These are phyloP conservation scores for Euura lappo DNA, from an alignment of 1,140 invertebrate genomes.

Conservation along the genomic window DNA sequence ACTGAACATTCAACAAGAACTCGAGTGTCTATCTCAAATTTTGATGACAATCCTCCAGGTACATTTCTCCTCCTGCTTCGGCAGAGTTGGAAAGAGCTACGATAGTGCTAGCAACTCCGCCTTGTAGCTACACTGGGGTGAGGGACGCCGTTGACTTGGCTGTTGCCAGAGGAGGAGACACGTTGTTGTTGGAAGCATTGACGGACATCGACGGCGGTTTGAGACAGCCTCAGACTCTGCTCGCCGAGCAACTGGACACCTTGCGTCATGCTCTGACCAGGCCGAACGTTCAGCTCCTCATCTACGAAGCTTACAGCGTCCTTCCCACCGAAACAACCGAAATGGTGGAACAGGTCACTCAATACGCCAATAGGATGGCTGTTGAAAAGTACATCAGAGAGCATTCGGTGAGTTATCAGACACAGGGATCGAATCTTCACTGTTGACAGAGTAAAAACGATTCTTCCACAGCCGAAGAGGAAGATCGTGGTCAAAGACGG, in stretches of 20 bases:
- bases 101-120: conserved; percentile 74
- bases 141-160: conserved; percentile 75
- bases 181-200: conserved; percentile 42
- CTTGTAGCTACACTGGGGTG: conserved; percentile 77
- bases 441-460: background rate
- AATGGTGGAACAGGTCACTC: conserved; percentile 50
- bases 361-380: conserved; percentile 54
- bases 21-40: too few species aligned
- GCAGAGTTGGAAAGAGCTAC: conserved; percentile 70
- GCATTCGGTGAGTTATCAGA: conserved; percentile 30
- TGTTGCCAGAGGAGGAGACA: conserved; percentile 50
- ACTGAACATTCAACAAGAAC: too few species aligned
- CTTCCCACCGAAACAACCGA: conserved; percentile 53
- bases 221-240: conserved; percentile 32
- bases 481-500: conserved; percentile 24
- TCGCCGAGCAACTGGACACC: conserved; percentile 47
- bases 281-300: conserved; percentile 57
- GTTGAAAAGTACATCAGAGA: conserved; percentile 52
- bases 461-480: conserved; percentile 21
- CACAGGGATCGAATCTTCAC: background rate
- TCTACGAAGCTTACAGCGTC: conserved; percentile 59
- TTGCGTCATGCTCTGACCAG: conserved; percentile 47
- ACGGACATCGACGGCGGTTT: conserved; percentile 27
- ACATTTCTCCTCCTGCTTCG: conserved; percentile 31
- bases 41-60: conserved; percentile 30